A percentile compares a stretch with the other conserved stretches of the same genome.
phyloP scores from a whole-genome alignment of 1,140 invertebrate species.

The Aplysia californica region DNA sequence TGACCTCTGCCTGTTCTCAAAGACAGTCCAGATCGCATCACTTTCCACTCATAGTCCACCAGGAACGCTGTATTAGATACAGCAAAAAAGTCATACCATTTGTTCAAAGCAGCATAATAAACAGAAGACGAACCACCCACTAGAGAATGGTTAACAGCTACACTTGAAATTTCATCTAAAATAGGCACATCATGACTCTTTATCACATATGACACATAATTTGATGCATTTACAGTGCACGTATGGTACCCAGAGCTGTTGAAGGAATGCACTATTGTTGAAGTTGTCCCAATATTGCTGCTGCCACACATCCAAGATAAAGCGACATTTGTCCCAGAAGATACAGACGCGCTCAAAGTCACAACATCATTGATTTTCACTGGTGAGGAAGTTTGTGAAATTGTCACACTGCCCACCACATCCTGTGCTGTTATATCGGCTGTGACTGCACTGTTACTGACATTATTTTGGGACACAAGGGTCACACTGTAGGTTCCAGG shows the following conservation, averaged over 20 bases:
- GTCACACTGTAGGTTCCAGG: not conserved
- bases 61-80: constrained; percentile 29
- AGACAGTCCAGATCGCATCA: constrained; percentile 8
- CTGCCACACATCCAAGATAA: constrained; percentile 34
- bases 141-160: too few species aligned
- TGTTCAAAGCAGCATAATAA: constrained; percentile 26
- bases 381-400: too few species aligned
- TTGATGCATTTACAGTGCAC: constrained; percentile 31
- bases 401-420: too few species aligned
- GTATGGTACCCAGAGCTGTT: constrained; percentile 27
- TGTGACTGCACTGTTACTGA: constrained; percentile 17
- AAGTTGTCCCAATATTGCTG: constrained; percentile 1
- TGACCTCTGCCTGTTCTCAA: not conserved
- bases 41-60: constrained; percentile 35
- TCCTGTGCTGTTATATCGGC: not conserved
- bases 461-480: constrained; percentile 1
- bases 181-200: constrained; percentile 26
- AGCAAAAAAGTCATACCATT: constrained; percentile 13
- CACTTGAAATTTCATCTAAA: too few species aligned
- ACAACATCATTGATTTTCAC: not conserved
- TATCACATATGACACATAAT: constrained; percentile 34
- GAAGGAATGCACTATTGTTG: constrained; percentile 25
- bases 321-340: constrained; percentile 26
- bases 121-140: too few species aligned
- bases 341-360: constrained; percentile 11